Base-by-base conservation (phyloP, 92 coral and sea anemone genomes). In the Epizoanthus scotinus region DNA sequence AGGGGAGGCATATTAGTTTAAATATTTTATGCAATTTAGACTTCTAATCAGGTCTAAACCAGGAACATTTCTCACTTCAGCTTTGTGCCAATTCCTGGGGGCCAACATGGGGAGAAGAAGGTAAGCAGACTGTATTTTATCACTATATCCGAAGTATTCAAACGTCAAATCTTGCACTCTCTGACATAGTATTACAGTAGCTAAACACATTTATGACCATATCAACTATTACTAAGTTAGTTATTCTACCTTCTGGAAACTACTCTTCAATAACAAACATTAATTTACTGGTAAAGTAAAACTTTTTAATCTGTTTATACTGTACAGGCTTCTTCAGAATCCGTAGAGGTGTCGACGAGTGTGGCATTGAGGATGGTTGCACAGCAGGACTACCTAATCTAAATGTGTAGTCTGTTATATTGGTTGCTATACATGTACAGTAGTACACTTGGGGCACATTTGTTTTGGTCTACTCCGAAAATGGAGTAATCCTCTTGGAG, bases 31-130 rank as follows among this genome's bases (percentile, higher is more conserved):
- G 5, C 40, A 21, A 9, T 29, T 70, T 70, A 31, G 26, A 27
- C 27, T 78, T 44, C 20, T 40, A 57, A 26, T 78, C 57, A 59
- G 10, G 8, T 26, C 1, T 40, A 59, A 24, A 38, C 40, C 40
- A 40, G 22, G 5, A 5, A 36, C 15, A 20, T 52, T 67, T 65
- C 81, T 77, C 27, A 52, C 72, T 61, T 14, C 90, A 94, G 93
- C 89, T 93, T 60, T 95, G 91, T 83, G 98, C 98, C 36, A 95
- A 95, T 85, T 95, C 98, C 44, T 95, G 98, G 98, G 97, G 97
- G 38, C 2, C 74, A 26, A 44, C 1, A 0, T 95, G 98, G 98
- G 98, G 98, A 25, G 86, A 90, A 52, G 25, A 85, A 58, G 98
- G 98, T 95, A 63, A 60, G 87, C 3, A 34, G 27, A n/a, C n/a